A percentile compares a stretch with the other conserved stretches of the same genome.
Conservation (phyloP, 2,797 vertebrate genomes). For the Mus spretus region DNA sequence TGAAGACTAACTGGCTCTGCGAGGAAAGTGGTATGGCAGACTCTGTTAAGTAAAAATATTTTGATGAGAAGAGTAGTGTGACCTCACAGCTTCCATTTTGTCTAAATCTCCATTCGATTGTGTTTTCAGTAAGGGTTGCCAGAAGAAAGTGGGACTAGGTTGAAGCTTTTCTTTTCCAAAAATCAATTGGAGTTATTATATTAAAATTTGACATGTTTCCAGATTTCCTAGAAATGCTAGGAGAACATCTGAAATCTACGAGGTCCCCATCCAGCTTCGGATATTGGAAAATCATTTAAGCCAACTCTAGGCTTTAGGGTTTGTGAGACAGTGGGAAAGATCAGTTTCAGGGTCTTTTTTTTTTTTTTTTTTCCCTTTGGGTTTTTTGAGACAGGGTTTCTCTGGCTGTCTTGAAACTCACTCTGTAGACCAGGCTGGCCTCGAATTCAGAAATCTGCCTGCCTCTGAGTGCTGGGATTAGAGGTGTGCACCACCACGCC, state of each 20-base stretch:
- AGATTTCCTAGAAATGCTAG: background rate
- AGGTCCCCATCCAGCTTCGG: background rate
- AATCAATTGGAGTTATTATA: conserved; percentile 11
- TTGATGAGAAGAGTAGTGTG: conserved; percentile 63
- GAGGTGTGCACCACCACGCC: no score
- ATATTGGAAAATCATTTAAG: background rate
- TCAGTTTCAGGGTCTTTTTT: background rate
- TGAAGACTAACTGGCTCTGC: conserved; percentile 78
- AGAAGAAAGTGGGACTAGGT: conserved; percentile 51
- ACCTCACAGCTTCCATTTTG: conserved; percentile 55
- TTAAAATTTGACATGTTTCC: background rate
- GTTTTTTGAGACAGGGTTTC: no score
- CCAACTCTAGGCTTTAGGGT: background rate
- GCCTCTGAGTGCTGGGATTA: no score
- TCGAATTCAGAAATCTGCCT: no score
- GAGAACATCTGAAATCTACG: background rate
- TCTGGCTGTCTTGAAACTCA: no score
- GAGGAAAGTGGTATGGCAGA: conserved; percentile 19
- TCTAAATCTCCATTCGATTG: background rate
- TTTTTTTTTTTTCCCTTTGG: background rate
- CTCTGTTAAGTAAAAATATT: conserved; percentile 74
- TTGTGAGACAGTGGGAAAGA: background rate
- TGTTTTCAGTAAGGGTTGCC: background rate
- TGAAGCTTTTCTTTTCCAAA: conserved; percentile 43
- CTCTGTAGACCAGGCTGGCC: no score